Evolutionary conservation across 2,888 invertebrate genomes (phyloP), one percentile per base, ranked within the genome.

Genomic region (Cheilosia vernalis): DNA sequence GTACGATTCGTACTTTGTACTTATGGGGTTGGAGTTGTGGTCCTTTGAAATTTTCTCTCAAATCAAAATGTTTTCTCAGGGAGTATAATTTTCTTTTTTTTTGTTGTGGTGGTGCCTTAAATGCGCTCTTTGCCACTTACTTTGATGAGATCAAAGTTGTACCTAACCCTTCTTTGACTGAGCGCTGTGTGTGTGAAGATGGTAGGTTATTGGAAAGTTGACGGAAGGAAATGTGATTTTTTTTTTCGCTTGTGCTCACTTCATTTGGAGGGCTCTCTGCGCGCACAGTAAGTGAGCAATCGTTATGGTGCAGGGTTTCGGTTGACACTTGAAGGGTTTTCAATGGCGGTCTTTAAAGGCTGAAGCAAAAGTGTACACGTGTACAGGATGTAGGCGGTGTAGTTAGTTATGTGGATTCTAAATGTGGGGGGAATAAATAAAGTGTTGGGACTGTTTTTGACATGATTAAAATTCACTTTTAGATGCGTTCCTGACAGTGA

Each of bases 111-210:
- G 30, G 4, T 13, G 64, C 33, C 61, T 61, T 60, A 76, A 76
- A 76, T 58, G 24, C 13, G 64, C 58, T 66, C 51, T 60, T 60
- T 67, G 67, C n/a, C 66, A 76, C 60, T 76, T 61, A 67, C 67
- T 76, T 67, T 67, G 76, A 76, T 66, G 67, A 67, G 66, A 76
- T 76, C 76, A 76, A 76, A 76, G 76, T 21, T 10, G 49, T n/a
- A 44, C 30, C 33, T 19, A 30, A 6, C 27, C 27, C 58, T n/a
- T 17, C n/a, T 0, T 33, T 7, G 15, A 15, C 17, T 15, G 19
- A 21, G 30, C 15, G 27, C 27, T 27, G 27, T 27, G 27, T 27
- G 6, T 17, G 4, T 4, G 17, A 9, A 24, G n/a, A 69, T 58
- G 21, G 47, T 9, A 37, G 69, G 44, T 37, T 47, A 58, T 69